Evolutionary conservation across 2,797 vertebrate genomes (phyloP), one percentile per base, ranked within the genome.

Genomic region (Otolemur crassicaudatus): DNA sequence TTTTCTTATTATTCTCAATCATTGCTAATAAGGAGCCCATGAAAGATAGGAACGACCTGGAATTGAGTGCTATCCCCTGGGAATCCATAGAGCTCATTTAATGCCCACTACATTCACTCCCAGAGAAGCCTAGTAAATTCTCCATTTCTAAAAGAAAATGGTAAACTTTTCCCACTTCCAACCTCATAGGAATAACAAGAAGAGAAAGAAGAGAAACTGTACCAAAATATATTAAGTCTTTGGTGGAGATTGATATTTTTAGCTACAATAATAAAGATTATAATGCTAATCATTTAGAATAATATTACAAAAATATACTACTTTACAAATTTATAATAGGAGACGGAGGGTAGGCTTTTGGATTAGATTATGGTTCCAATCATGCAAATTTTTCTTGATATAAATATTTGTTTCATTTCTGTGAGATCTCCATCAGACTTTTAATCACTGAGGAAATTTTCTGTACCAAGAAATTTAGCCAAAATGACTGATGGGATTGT

Each of bases 11-110:
- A 40, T 82, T 85, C n/a, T 60, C 89, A 67, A n/a, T 83, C 76
- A 91, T 73, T 84, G 82, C 22, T 76, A 81, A 92, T 67, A 56
- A 91, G 87, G 86, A 94, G 79, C 27, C 69, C 27, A 70, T 40
- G 61, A 67, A 77, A 79, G 87, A 61, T 20, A 56, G 63, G 61
- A 92, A 27, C 29, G 43, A 20, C 46, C 13, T 73, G n/a, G 22
- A 94, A 89, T 56, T 11, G 12, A 56, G 29, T 81, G 7, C 12
- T 43, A 58, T 12, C 31, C 16, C 9, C 25, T 67, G 43, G 29
- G 7, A 76, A 86, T 10, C 13, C n/a, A 3, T 9, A 27, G 11
- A 5, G 56, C 37, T 91, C 27, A 56, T 22, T 53, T 67, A 63
- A 73, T 82, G 58, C 17, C 16, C 13, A 46, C 5, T 37, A 76